These are phyloP conservation scores for Eupithecia dodoneata DNA, from an alignment of 2,888 invertebrate genomes.

Conservation along the genomic window DNA sequence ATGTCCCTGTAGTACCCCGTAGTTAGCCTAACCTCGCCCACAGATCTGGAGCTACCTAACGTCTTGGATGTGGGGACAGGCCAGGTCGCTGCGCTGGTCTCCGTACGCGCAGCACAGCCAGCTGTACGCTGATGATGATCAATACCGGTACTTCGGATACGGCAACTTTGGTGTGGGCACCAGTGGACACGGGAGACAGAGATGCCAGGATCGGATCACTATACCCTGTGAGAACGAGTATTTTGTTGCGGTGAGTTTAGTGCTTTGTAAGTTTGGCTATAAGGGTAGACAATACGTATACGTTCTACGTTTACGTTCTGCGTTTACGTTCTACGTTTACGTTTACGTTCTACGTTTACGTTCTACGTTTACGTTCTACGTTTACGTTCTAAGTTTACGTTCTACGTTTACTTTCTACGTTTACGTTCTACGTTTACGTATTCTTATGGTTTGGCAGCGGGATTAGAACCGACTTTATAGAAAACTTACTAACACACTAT, in stretches of 20 bases:
- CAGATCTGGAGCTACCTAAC: slow-evolving; percentile 79
- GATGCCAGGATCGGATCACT: slow-evolving; percentile 89
- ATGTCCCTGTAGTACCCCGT: slow-evolving; percentile 56
- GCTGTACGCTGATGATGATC: slow-evolving; percentile 63
- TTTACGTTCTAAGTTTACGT: too few relatives aligned
- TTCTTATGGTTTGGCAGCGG: too few relatives aligned
- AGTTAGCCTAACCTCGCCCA: slow-evolving; percentile 67
- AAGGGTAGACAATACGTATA: too few relatives aligned
- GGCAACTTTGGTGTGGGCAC: slow-evolving; percentile 69
- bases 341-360: too few relatives aligned
- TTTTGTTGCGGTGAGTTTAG: slow-evolving; percentile 86
- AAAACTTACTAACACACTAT: too few relatives aligned
- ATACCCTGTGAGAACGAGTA: slow-evolving; percentile 94
- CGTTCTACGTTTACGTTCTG: too few relatives aligned
- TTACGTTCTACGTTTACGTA: too few relatives aligned
- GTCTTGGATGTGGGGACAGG: slow-evolving; percentile 76
- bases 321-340: too few relatives aligned
- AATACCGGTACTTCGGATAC: slow-evolving; percentile 69
- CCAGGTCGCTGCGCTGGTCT: slow-evolving; percentile 62
- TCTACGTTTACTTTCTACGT: too few relatives aligned
- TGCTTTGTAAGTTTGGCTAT: too few relatives aligned
- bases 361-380: too few relatives aligned
- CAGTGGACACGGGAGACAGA: slow-evolving; percentile 66
- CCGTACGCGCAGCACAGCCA: slow-evolving; percentile 77
- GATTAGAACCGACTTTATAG: too few relatives aligned